Conservation (phyloP, 2,113 vertebrate species). For the Scalopus aquaticus region DNA sequence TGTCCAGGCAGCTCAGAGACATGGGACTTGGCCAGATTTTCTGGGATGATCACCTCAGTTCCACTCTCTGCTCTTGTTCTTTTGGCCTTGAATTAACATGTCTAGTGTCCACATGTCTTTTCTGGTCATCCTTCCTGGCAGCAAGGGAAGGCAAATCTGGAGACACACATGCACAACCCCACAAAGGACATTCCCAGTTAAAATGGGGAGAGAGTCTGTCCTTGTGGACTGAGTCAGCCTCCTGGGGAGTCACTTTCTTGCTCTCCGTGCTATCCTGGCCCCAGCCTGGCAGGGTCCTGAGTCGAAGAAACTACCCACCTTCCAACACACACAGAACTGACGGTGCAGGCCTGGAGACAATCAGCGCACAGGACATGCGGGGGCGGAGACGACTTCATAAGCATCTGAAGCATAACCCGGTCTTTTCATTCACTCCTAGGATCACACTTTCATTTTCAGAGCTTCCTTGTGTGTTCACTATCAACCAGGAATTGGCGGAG, state of each 20-base stretch:
- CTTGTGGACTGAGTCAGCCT: accelerated
- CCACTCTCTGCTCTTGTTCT: not conserved
- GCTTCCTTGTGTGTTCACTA: not conserved
- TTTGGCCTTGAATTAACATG: not conserved
- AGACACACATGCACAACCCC: not conserved
- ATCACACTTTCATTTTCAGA: not conserved
- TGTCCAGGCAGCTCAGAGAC: not conserved
- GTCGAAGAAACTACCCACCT: not conserved
- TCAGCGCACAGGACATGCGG: not conserved
- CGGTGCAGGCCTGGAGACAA: not conserved
- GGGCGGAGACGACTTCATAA: not conserved
- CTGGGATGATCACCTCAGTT: not conserved
- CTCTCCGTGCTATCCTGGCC: not conserved
- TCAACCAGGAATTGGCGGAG: not conserved
- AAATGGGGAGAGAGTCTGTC: not conserved
- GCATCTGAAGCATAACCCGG: not conserved
- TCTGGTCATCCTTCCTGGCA: not conserved
- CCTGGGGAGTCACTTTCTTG: not conserved
- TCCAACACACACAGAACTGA: not conserved
- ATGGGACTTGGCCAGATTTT: not conserved
- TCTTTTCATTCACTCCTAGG: not conserved
- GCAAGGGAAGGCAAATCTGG: not conserved
- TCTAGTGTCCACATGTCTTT: not conserved
- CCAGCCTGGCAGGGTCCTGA: not conserved
- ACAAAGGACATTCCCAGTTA: not conserved